Percentiles rank a stretch among this genome's conserved stretches.
Evolutionary conservation across 2,797 vertebrate genomes (phyloP).

Genomic region (Loris lydekkerianus): DNA sequence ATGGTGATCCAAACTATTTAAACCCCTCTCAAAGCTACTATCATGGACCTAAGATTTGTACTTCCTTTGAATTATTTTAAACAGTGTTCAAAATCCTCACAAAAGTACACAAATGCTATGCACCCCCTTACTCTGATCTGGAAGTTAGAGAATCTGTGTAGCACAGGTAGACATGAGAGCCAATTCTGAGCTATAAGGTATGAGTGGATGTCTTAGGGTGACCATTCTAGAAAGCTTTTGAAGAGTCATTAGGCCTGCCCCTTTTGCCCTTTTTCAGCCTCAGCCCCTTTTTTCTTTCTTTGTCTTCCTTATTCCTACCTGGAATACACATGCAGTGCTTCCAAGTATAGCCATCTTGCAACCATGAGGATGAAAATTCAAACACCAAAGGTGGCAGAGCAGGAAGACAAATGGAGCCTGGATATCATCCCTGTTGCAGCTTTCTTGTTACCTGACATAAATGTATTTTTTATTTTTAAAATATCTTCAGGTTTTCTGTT

Average conservation of each 20-base stretch:
- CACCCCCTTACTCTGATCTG: background rate
- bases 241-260: background rate
- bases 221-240: background rate
- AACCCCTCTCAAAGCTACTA: background rate
- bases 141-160: background rate
- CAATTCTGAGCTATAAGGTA: too few species aligned
- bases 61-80: background rate
- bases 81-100: background rate
- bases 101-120: background rate
- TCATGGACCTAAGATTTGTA: background rate
- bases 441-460: background rate
- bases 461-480: background rate
- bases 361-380: background rate
- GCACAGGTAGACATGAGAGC: background rate
- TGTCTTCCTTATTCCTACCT: background rate
- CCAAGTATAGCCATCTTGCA: background rate
- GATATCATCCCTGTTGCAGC: background rate
- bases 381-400: background rate
- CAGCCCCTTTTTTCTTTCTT: background rate
- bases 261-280: background rate
- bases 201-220: background rate
- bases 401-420: background rate
- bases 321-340: background rate
- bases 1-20: background rate
- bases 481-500: background rate